Evolutionary conservation across 2,888 invertebrate species (phyloP).

Genomic region (Mesoligia furuncula): DNA sequence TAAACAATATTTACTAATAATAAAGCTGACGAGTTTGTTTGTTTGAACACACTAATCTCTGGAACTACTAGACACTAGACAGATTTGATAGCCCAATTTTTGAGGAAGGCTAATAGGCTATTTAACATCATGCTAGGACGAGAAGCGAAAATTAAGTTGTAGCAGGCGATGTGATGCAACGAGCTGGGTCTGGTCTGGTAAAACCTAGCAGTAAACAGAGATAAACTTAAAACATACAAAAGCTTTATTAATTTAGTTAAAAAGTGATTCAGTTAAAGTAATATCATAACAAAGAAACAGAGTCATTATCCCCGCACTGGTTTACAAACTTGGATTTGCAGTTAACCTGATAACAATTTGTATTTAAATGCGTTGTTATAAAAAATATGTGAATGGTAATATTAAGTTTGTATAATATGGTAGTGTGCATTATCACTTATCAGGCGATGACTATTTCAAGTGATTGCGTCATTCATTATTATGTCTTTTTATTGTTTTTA

Average conservation of each 20-base stretch:
- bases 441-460: slow-evolving; percentile 65
- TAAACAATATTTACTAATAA: background rate
- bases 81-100: no score
- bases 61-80: background rate
- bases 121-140: background rate
- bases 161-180: background rate
- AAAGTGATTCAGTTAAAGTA: slow-evolving; percentile 32
- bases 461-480: slow-evolving; percentile 71
- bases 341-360: slow-evolving; percentile 40
- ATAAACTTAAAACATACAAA: slow-evolving; percentile 3
- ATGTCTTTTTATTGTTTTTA: slow-evolving; percentile 38
- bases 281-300: slow-evolving; percentile 65
- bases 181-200: background rate
- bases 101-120: no score
- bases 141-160: background rate
- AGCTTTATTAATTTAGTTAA: slow-evolving; percentile 8
- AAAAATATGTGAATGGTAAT: slow-evolving; percentile 62
- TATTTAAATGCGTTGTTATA: slow-evolving; percentile 62
- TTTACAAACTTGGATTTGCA: slow-evolving; percentile 67
- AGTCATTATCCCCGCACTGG: slow-evolving; percentile 68
- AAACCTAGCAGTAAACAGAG: background rate
- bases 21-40: background rate
- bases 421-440: slow-evolving; percentile 69
- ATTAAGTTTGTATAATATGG: slow-evolving; percentile 65
- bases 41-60: background rate